These are phyloP conservation scores for Orchesella cincta DNA, from an alignment of 1,140 invertebrate genomes.

Conservation along the genomic window DNA sequence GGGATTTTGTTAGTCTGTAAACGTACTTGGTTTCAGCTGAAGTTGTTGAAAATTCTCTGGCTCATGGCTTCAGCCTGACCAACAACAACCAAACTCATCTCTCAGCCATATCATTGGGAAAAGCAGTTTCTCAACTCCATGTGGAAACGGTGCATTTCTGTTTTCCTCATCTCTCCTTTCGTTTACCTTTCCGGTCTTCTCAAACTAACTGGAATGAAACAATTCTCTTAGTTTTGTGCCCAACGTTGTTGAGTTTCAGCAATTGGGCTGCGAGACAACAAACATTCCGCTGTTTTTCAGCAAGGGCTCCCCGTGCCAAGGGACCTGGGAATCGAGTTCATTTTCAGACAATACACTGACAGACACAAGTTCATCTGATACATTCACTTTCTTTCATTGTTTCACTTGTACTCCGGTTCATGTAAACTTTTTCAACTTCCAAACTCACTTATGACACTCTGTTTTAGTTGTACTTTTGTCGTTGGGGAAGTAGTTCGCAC, in stretches of 20 bases:
- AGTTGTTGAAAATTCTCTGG: neutral
- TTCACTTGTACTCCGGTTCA: neutral
- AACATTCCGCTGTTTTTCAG: neutral
- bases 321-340: slow-evolving; percentile 22
- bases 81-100: no score
- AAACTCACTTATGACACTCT: neutral
- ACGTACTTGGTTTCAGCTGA: slow-evolving; percentile 15
- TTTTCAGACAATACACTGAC: slow-evolving; percentile 17
- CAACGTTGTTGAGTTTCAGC: no score
- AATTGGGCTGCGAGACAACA: neutral
- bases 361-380: slow-evolving; percentile 16
- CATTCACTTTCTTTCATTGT: slow-evolving; percentile 1
- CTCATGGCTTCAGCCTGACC: no score
- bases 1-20: slow-evolving; percentile 23
- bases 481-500: neutral
- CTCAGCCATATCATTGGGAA: no score
- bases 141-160: neutral
- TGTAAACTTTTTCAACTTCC: neutral
- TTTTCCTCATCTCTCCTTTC: neutral
- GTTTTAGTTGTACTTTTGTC: neutral
- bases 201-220: no score
- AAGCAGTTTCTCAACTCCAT: neutral
- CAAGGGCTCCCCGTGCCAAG: slow-evolving; percentile 13
- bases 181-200: neutral
- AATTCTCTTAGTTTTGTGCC: no score